Evolutionary conservation across 2,113 vertebrate species (phyloP).

Genomic region (Melanostigma gelatinosum): DNA sequence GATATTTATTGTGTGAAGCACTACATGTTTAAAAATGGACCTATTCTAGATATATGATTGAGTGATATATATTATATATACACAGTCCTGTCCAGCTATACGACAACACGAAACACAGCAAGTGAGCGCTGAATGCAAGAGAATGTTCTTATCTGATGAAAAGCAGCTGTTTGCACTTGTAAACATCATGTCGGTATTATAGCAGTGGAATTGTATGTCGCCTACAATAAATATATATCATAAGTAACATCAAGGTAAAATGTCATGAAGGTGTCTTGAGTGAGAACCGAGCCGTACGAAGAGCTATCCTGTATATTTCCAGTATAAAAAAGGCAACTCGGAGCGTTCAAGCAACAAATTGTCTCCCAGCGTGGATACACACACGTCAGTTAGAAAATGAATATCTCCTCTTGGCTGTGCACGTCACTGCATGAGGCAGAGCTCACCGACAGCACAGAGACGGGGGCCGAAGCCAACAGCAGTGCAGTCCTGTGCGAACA

Average conservation of each 20-base stretch:
- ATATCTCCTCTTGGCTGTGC: neutral
- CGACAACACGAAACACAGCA: neutral
- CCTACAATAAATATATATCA: too few species aligned
- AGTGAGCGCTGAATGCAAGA: neutral
- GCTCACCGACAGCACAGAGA: conserved; percentile 4
- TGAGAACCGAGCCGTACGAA: too few species aligned
- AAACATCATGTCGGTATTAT: too few species aligned
- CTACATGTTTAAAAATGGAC: too few species aligned
- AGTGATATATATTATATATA: neutral
- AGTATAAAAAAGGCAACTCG: neutral
- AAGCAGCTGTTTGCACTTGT: too few species aligned
- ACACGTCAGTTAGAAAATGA: neutral
- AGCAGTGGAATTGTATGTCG: too few species aligned
- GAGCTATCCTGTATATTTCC: neutral
- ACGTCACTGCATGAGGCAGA: conserved; percentile 13
- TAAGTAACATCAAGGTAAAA: too few species aligned
- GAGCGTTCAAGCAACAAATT: conserved; percentile 28
- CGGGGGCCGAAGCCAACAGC: neutral
- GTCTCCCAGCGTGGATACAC: conserved; percentile 1
- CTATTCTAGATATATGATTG: neutral
- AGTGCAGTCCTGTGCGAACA: conserved; percentile 17
- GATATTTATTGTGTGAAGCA: too few species aligned
- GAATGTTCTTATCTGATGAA: too few species aligned
- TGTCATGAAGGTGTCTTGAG: too few species aligned
- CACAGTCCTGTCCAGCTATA: too few species aligned